These are phyloP conservation scores for Trigoniulus corallinus DNA, from an alignment of 1,140 invertebrate genomes.

Conservation along the genomic window DNA sequence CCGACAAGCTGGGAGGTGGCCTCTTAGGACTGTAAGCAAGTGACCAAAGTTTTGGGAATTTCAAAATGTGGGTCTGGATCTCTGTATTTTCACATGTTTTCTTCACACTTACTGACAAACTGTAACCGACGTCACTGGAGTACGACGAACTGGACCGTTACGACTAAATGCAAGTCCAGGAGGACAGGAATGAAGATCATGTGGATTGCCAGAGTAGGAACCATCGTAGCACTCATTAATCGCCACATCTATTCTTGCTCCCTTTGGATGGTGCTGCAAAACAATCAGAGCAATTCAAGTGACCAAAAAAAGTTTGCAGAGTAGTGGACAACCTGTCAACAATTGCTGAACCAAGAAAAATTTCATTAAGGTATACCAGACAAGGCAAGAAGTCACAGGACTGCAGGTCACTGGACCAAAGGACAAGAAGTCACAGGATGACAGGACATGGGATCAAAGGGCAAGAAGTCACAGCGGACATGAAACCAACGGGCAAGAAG, in stretches of 20 bases:
- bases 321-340: too few relatives aligned
- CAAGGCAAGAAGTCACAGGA: too few relatives aligned
- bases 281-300: slow-evolving; percentile 15
- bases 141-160: slow-evolving; percentile 64
- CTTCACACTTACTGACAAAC: slow-evolving; percentile 42
- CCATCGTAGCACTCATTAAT: slow-evolving; percentile 91
- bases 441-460: too few relatives aligned
- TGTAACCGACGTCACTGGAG: slow-evolving; percentile 70
- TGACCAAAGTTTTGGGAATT: not conserved
- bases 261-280: slow-evolving; percentile 52
- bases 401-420: too few relatives aligned
- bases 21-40: slow-evolving; percentile 39
- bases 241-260: slow-evolving; percentile 80
- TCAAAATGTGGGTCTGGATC: too few relatives aligned
- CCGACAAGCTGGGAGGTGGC: slow-evolving; percentile 51
- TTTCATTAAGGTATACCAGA: too few relatives aligned
- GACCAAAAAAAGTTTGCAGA: not conserved
- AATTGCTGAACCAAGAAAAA: too few relatives aligned
- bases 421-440: too few relatives aligned
- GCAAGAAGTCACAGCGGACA: too few relatives aligned
- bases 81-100: not conserved
- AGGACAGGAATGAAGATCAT: slow-evolving; percentile 62
- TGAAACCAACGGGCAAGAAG: too few relatives aligned
- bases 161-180: slow-evolving; percentile 44
- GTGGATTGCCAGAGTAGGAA: slow-evolving; percentile 85